Percentiles rank a stretch among this genome's conserved stretches.
Conservation (phyloP, 2,888 invertebrate genomes). For the Lamproptera curius region DNA sequence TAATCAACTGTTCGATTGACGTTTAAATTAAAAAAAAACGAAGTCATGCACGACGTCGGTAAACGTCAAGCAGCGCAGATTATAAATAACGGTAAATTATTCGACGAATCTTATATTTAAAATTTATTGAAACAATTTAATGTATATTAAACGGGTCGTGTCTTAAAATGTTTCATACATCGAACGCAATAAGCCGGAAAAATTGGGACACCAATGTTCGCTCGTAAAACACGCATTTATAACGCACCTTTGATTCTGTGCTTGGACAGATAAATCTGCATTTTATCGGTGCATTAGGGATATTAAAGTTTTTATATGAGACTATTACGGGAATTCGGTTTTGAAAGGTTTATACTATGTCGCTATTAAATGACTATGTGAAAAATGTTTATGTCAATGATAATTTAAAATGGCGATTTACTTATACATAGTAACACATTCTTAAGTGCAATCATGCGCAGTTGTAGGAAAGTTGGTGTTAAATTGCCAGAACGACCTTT, state of each 20-base stretch:
- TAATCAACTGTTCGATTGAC: too few species aligned
- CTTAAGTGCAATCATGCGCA: too few species aligned
- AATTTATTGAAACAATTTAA: neutral
- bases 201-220: slow-evolving; percentile 4
- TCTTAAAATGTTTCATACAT: neutral
- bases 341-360: neutral
- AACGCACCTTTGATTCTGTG: slow-evolving; percentile 4
- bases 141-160: neutral
- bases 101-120: neutral
- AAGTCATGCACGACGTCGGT: too few species aligned
- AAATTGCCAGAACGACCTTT: too few species aligned
- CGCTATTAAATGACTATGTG: neutral
- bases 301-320: neutral
- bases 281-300: neutral
- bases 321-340: neutral
- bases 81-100: too few species aligned
- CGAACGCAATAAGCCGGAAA: slow-evolving; percentile 3
- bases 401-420: too few species aligned
- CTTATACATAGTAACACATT: too few species aligned
- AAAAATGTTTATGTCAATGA: neutral
- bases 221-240: slow-evolving; percentile 7
- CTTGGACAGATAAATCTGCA: neutral
- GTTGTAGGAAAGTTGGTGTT: too few species aligned
- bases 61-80: too few species aligned
- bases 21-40: too few species aligned